Base-by-base conservation (phyloP, 2,113 vertebrate genomes). In the Anoura caudifer region DNA sequence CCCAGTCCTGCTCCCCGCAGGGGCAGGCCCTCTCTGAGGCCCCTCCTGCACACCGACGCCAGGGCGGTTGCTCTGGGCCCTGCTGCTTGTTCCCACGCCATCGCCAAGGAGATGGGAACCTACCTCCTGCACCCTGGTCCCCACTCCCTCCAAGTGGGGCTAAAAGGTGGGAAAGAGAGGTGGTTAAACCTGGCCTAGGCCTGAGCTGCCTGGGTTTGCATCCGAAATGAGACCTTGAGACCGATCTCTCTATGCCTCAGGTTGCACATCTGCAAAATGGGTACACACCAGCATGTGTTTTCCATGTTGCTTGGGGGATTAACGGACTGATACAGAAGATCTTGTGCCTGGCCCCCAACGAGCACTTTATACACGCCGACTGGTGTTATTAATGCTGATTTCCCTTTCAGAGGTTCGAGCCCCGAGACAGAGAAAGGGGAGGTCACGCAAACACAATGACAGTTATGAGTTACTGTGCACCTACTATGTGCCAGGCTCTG, bases 281-380 rank as follows among this genome's bases (percentile, higher is more conserved):
- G 50, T 17, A 2, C 9, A 9, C 4, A 26, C 33, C 3, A 5
- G 59, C 1, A 7, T 15, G 11, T 14, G 47, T n/a, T 5, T 43
- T 2, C 3, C 0, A 22, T 19, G 11, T 16, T n/a, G 24, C 36
- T 3, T 14, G 5, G 90, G 47, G 45, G 63, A 43, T 7, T 12
- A 36, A 20, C 11, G 15, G 22, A 1, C 19, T 14, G 6, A 47
- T 4, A 7, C 3, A 10, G 50, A 50, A 54, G 72, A 16, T 41
- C 1, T 11, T 4, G 28, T 45, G 16, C 47, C 52, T 38, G 59
- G 65, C 17, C 31, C 13, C 15, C 1, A 7, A 3, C 0, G 3
- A 73, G 38, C 22, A 36, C 45, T 12, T 38, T 6, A 4, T 38
- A 8, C 0, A 7, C 81, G 45, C 45, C 19, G 61, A 45, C 19